Percentiles rank a stretch among this genome's conserved stretches.
Evolutionary conservation across 2,888 invertebrate genomes (phyloP).

Genomic region (Phlogophora meticulosa): DNA sequence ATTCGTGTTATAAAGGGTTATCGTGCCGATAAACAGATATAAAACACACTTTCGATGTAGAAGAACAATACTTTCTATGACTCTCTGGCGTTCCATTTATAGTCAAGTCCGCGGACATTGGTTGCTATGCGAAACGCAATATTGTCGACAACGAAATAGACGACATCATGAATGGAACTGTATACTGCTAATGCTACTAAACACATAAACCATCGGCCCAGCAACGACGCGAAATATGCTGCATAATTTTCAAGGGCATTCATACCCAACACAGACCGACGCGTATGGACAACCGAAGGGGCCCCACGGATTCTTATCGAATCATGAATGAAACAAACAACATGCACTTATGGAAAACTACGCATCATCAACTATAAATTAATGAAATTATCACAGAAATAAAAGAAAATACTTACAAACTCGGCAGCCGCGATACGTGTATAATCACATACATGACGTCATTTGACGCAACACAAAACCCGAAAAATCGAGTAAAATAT

Average conservation of each 20-base stretch:
- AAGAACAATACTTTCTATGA: slow-evolving; percentile 85
- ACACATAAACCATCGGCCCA: slow-evolving; percentile 74
- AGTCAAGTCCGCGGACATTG: slow-evolving; percentile 77
- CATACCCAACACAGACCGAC: slow-evolving; percentile 71
- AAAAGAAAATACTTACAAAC: slow-evolving; percentile 90
- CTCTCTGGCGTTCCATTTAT: slow-evolving; percentile 87
- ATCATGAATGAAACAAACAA: slow-evolving; percentile 87
- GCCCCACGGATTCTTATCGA: slow-evolving; percentile 74
- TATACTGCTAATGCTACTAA: slow-evolving; percentile 74
- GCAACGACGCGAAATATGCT: slow-evolving; percentile 87
- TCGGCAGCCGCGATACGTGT: slow-evolving; percentile 90
- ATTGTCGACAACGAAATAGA: slow-evolving; percentile 66
- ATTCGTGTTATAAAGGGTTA: slow-evolving; percentile 60
- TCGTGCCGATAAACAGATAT: slow-evolving; percentile 75
- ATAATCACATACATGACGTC: slow-evolving; percentile 91
- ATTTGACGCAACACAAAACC: slow-evolving; percentile 90
- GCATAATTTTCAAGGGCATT: slow-evolving; percentile 91
- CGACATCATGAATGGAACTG: slow-evolving; percentile 75
- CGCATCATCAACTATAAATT: slow-evolving; percentile 73
- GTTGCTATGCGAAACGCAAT: slow-evolving; percentile 83
- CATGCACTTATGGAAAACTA: slow-evolving; percentile 74
- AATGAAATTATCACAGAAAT: slow-evolving; percentile 85
- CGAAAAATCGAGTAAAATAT: slow-evolving; percentile 89
- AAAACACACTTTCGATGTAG: slow-evolving; percentile 76
- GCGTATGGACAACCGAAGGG: slow-evolving; percentile 75